Conservation (phyloP, 2,797 vertebrate species). For the Malurus leucopterus region DNA sequence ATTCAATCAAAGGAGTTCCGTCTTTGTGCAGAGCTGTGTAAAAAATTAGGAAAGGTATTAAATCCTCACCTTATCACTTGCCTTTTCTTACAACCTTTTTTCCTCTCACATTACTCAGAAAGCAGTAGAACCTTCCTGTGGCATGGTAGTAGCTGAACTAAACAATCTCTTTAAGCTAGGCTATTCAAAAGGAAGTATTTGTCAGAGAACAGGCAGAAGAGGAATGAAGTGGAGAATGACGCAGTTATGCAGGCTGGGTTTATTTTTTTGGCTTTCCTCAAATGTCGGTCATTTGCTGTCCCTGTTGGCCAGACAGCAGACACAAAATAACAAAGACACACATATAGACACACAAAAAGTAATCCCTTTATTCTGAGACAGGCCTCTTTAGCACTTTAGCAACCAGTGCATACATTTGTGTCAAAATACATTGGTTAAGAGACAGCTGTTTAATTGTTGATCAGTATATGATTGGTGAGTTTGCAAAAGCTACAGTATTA, state of each 20-base stretch:
- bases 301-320: no score
- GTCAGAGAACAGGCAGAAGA: neutral
- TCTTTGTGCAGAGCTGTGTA: constrained; percentile 75
- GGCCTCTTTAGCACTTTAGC: no score
- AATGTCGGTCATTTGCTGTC: neutral
- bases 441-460: no score
- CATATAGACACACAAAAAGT: no score
- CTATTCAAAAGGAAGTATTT: neutral
- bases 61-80: neutral
- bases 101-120: neutral
- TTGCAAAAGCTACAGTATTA: no score
- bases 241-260: neutral
- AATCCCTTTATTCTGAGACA: no score
- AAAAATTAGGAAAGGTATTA: constrained; percentile 76
- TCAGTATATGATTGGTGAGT: no score
- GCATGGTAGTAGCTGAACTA: neutral
- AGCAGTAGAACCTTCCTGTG: neutral
- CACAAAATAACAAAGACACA: no score
- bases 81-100: neutral
- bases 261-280: neutral
- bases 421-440: no score
- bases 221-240: neutral
- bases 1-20: constrained; percentile 73
- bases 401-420: no score
- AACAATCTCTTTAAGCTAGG: neutral